Conservation (phyloP, 2,113 vertebrate species). For the Ciconia stormi region DNA sequence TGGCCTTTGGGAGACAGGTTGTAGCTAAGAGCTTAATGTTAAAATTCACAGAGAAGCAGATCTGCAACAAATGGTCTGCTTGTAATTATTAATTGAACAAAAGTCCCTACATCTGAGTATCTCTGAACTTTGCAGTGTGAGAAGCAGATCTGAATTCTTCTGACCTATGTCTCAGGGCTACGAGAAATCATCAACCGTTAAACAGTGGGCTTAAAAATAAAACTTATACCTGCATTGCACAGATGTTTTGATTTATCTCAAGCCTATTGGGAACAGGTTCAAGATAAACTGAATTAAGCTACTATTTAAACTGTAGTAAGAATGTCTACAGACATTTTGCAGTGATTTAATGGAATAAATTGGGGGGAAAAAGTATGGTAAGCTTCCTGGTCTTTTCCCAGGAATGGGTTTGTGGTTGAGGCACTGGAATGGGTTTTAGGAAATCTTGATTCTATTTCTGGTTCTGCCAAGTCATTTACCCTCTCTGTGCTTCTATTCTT, state of each 20-base stretch:
- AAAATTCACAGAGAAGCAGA: background rate
- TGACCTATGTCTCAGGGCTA: background rate
- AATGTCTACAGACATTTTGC: background rate
- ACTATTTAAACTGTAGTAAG: background rate
- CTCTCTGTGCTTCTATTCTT: background rate
- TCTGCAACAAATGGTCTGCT: background rate
- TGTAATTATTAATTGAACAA: background rate
- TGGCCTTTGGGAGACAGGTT: background rate
- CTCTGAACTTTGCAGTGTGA: background rate
- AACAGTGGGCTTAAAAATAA: background rate
- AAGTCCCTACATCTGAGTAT: background rate
- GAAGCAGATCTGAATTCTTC: background rate
- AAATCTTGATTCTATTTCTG: constrained; percentile 5
- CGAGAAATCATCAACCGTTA: background rate
- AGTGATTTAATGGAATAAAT: background rate
- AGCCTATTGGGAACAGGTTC: background rate
- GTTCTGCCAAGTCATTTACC: background rate
- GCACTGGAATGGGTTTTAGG: background rate
- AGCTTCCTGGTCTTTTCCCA: background rate
- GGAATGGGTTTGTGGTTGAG: background rate
- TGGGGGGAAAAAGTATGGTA: background rate
- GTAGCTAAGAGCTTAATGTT: background rate
- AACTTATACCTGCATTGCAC: background rate
- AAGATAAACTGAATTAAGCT: constrained; percentile 10
- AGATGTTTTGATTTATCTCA: background rate